phyloP scores from a whole-genome alignment of 1,140 invertebrate genomes.

The Reticulitermes speratus region DNA sequence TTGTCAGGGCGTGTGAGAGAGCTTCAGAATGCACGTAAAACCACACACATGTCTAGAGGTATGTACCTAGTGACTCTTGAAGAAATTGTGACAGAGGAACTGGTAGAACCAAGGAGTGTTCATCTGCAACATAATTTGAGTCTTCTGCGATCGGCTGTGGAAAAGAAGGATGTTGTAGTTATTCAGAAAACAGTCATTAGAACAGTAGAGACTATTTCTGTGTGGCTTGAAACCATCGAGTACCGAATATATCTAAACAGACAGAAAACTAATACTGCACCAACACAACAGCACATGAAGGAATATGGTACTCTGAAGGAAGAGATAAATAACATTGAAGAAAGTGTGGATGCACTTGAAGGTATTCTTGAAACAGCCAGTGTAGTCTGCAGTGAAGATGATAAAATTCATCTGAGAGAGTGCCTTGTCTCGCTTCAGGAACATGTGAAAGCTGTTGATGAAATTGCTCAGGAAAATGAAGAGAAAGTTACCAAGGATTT shows the following conservation, averaged over 20 bases:
- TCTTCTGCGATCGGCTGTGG: slow-evolving; percentile 60
- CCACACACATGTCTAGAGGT: slow-evolving; percentile 55
- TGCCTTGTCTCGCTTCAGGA: slow-evolving; percentile 52
- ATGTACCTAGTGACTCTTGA: slow-evolving; percentile 60
- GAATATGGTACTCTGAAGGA: slow-evolving; percentile 51
- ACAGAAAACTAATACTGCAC: slow-evolving; percentile 56
- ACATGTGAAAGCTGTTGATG: slow-evolving; percentile 59
- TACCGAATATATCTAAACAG: slow-evolving; percentile 68
- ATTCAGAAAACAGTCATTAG: slow-evolving; percentile 69
- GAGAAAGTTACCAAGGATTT: slow-evolving; percentile 56
- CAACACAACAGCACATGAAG: slow-evolving; percentile 47
- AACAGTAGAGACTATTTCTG: slow-evolving; percentile 74
- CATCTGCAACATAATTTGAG: slow-evolving; percentile 58
- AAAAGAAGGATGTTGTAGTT: slow-evolving; percentile 58
- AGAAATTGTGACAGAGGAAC: slow-evolving; percentile 54
- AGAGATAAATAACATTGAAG: slow-evolving; percentile 52
- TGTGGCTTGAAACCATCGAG: slow-evolving; percentile 80
- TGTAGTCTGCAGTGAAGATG: slow-evolving; percentile 52
- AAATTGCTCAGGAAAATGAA: slow-evolving; percentile 61
- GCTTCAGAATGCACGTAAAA: slow-evolving; percentile 51
- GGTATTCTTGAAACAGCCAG: slow-evolving; percentile 52
- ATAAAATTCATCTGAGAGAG: slow-evolving; percentile 48
- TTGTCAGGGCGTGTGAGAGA: slow-evolving; percentile 54
- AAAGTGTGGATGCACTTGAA: slow-evolving; percentile 48
- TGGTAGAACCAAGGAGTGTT: slow-evolving; percentile 52